These are phyloP conservation scores for Drosophila arawakana DNA, from an alignment of 1,140 invertebrate genomes.

Conservation along the genomic window DNA sequence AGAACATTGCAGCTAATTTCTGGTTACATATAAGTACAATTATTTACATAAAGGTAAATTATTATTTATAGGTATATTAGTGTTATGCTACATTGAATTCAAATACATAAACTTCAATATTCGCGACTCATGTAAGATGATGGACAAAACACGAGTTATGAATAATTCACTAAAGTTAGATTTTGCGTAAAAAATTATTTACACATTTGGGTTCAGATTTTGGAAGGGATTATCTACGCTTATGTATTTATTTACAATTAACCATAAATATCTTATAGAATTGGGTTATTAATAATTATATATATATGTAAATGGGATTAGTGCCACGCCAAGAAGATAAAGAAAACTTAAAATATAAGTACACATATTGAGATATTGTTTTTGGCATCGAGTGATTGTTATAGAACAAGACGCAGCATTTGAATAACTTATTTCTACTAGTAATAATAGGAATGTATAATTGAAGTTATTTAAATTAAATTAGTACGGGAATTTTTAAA, in stretches of 20 bases:
- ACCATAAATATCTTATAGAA: conserved; percentile 17
- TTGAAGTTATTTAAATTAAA: conserved; percentile 32
- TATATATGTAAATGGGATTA: conserved; percentile 45
- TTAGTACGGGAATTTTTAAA: conserved; percentile 57
- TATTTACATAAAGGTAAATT: conserved; percentile 19
- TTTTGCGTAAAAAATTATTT: conserved; percentile 65
- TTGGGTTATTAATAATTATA: conserved; percentile 31
- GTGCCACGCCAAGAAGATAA: conserved; percentile 69
- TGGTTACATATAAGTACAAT: conserved; percentile 42
- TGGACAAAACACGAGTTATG: conserved; percentile 19
- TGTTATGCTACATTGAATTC: conserved; percentile 50
- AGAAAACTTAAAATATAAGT: conserved; percentile 23
- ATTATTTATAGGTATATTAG: background rate
- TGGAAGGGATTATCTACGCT: conserved; percentile 46
- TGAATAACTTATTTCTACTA: conserved; percentile 64
- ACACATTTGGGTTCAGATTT: conserved; percentile 42
- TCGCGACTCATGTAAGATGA: conserved; percentile 16
- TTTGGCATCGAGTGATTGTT: conserved; percentile 35
- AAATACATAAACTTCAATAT: conserved; percentile 57
- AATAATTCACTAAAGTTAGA: background rate
- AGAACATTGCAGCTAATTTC: conserved; percentile 65
- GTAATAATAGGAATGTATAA: conserved; percentile 48
- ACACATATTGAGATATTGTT: conserved; percentile 26
- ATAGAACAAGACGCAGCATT: conserved; percentile 59
- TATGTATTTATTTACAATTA: conserved; percentile 61